Evolutionary conservation across 2,888 invertebrate genomes (phyloP), one percentile per base, ranked within the genome.

Genomic region (Smittia aterrima): DNA sequence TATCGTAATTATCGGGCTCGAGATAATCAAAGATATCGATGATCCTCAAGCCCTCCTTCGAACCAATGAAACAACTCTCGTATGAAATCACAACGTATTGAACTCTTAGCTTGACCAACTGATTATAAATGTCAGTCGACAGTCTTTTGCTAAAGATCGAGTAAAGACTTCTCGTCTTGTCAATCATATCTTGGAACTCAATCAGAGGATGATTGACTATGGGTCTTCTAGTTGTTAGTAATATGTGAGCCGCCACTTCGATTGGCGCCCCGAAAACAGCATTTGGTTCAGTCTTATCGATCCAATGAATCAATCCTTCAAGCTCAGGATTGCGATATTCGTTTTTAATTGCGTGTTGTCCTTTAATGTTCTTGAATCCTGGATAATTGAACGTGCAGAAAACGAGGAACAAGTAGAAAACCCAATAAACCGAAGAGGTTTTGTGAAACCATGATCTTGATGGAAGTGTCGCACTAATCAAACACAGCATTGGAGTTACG

Each of bases 161-260:
- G 81, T 95, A 94, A 0, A 93, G 90, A 41, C 88, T 85, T 79
- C 90, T 89, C 0, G 92, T 93, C n/a, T 93, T 86, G 75, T 89
- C 87, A 77, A 94, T 94, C 77, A 93, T 88, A 71, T 88, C 89
- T 32, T 85, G 85, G 82, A 92, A 90, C 81, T 95, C 95, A 79
- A 95, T 92, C 79, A 94, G 94, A 0, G 95, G 95, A 82, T 95
- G 95, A 76, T 93, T 91, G 0, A 93, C 90, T 66, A 95, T 88
- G 0, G 94, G 91, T 27, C 94, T 84, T 6, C 87, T 83, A 0
- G 95, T 91, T 11, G 89, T 87, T 74, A 96, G 82, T 84, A 95
- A 87, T 13, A 95, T 85, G 47, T 91, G 89, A 9, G 95, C 93
- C 86, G 92, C 90, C 0, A 93, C 85, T 0, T 95, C 92, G 89